Evolutionary conservation across 1,140 invertebrate genomes (phyloP).

Genomic region (Dreissena polymorpha): DNA sequence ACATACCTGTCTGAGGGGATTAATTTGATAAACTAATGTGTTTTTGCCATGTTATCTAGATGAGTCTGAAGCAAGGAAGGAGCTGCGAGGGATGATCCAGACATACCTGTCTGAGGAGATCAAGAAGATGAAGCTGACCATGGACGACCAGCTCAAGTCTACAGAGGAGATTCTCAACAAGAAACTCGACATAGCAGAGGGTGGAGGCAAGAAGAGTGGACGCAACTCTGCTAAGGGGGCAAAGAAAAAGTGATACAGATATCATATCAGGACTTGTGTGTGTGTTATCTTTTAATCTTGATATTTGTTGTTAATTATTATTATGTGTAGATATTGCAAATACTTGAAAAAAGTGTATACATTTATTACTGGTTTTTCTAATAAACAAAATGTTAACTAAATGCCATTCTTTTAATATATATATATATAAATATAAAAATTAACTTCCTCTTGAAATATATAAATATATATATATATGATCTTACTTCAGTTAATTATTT

Average conservation of each 20-base stretch:
- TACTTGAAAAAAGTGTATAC: too few species aligned
- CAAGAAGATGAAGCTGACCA: slow-evolving; percentile 73
- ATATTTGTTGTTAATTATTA: slow-evolving; percentile 1
- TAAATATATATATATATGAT: too few species aligned
- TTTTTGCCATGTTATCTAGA: too few species aligned
- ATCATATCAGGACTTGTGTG: slow-evolving; percentile 1
- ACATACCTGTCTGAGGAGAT: slow-evolving; percentile 74
- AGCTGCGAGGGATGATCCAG: slow-evolving; percentile 74
- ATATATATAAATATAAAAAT: too few species aligned
- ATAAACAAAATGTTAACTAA: too few species aligned
- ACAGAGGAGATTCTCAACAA: slow-evolving; percentile 73
- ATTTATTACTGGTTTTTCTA: too few species aligned
- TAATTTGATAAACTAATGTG: too few species aligned
- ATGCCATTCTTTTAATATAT: too few species aligned
- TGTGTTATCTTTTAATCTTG: not conserved
- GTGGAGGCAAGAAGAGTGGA: slow-evolving; percentile 59
- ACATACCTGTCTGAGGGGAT: slow-evolving; percentile 73
- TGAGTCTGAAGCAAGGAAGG: slow-evolving; percentile 71
- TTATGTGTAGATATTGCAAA: too few species aligned
- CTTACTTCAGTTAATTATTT: too few species aligned
- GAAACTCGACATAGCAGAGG: slow-evolving; percentile 69
- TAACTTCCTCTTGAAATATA: too few species aligned
- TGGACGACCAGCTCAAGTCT: slow-evolving; percentile 75
- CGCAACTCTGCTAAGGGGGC: slow-evolving; percentile 71
- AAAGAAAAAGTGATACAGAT: slow-evolving; percentile 64